These are phyloP conservation scores for Heliconius melpomene DNA, from an alignment of 1,140 invertebrate genomes.

Conservation along the genomic window DNA sequence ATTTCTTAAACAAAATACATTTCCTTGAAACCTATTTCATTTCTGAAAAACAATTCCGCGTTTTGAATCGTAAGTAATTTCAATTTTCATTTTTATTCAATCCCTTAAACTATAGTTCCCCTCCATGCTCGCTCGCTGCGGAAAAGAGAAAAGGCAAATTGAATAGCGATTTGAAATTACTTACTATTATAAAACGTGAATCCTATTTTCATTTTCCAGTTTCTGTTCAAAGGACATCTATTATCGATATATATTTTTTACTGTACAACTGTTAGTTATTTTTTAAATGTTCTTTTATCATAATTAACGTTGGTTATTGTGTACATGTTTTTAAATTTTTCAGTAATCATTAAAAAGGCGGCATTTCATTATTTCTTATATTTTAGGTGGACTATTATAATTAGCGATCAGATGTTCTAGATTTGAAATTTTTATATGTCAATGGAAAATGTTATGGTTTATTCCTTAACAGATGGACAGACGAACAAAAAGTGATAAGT, in stretches of 20 bases:
- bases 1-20: conserved; percentile 1
- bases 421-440: no score
- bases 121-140: conserved; percentile 18
- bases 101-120: conserved; percentile 27
- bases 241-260: background rate
- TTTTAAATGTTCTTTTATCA: background rate
- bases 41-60: conserved; percentile 17
- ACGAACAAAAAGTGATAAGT: no score
- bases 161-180: conserved; percentile 34
- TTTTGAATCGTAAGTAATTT: conserved; percentile 29
- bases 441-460: no score
- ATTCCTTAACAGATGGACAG: no score
- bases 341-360: no score
- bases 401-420: no score
- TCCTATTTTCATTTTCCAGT: conserved; percentile 18
- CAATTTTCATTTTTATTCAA: conserved; percentile 26
- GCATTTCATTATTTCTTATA: no score
- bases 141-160: conserved; percentile 28
- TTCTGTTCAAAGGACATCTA: conserved; percentile 17
- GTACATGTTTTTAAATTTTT: background rate
- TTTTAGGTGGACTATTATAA: no score
- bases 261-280: background rate
- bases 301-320: background rate
- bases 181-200: conserved; percentile 33
- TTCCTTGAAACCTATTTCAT: conserved; percentile 12